These are phyloP conservation scores for Cygnus olor DNA, from an alignment of 2,797 vertebrate species.

Conservation along the genomic window DNA sequence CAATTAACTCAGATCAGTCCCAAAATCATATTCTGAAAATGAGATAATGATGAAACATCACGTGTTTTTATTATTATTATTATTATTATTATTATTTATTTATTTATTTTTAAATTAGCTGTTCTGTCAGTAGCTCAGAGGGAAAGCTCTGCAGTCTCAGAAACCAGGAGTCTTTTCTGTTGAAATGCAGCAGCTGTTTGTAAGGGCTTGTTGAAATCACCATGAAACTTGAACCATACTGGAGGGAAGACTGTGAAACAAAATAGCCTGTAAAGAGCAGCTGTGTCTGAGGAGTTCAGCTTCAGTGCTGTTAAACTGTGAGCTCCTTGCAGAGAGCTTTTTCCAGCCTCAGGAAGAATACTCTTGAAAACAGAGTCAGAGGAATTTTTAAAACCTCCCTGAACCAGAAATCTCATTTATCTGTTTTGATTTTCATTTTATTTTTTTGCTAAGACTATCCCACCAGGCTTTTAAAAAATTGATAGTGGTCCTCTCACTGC, in stretches of 20 bases:
- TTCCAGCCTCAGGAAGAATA: background rate
- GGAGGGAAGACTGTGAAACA: constrained; percentile 50
- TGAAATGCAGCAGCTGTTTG: constrained; percentile 66
- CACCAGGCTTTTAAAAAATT: background rate
- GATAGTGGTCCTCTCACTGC: background rate
- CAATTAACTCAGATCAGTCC: constrained; percentile 40
- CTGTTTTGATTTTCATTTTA: background rate
- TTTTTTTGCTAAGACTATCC: background rate
- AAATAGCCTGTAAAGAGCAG: constrained; percentile 70
- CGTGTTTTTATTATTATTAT: background rate
- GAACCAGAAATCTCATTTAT: background rate
- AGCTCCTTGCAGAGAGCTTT: background rate
- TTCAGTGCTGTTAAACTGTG: background rate
- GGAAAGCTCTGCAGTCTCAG: background rate
- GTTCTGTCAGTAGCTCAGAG: background rate
- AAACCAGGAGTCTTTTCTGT: constrained; percentile 5
- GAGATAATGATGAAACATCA: constrained; percentile 23
- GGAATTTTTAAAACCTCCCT: background rate
- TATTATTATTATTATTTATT: background rate
- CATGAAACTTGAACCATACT: constrained; percentile 58
- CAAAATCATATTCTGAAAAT: constrained; percentile 17
- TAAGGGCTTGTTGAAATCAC: constrained; percentile 44
- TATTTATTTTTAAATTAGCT: background rate
- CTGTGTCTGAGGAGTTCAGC: constrained; percentile 51
- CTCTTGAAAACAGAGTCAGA: background rate